A percentile compares a stretch with the other conserved stretches of the same genome.
Conservation (phyloP, 2,797 vertebrate genomes). For the Poecilia velifera region DNA sequence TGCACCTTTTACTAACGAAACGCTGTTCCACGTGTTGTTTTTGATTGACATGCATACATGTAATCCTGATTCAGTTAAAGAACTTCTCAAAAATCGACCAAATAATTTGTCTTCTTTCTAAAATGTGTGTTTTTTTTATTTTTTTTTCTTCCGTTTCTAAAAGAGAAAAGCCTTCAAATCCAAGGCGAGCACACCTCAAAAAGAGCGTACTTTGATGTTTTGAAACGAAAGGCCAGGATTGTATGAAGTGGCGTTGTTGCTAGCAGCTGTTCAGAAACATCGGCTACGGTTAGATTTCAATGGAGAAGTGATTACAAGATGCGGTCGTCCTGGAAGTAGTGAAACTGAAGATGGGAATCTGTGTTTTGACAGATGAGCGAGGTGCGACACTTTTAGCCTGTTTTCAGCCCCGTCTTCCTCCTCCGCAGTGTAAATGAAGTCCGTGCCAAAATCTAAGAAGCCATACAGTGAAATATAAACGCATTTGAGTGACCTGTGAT, state of each 20-base stretch:
- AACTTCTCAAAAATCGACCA: slow-evolving; percentile 11
- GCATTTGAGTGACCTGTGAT: background rate
- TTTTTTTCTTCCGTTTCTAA: slow-evolving; percentile 5
- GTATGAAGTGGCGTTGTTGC: background rate
- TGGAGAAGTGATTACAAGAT: background rate
- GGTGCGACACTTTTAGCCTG: background rate
- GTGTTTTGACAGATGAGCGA: background rate
- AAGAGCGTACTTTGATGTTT: background rate
- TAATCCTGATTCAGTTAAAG: slow-evolving; percentile 13
- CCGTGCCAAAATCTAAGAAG: background rate
- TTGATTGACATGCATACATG: slow-evolving; percentile 26
- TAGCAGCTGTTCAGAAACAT: background rate
- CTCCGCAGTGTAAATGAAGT: background rate
- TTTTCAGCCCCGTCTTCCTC: background rate
- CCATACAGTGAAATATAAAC: slow-evolving; percentile 5
- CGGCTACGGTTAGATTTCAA: background rate
- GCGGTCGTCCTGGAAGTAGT: background rate
- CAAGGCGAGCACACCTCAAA: background rate
- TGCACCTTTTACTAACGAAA: slow-evolving; percentile 21
- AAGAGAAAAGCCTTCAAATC: background rate
- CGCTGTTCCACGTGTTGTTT: slow-evolving; percentile 11
- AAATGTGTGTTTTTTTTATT: background rate
- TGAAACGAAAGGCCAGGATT: background rate
- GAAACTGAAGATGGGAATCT: background rate
- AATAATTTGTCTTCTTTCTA: slow-evolving; percentile 31